phyloP scores from a whole-genome alignment of 2,113 vertebrate genomes.

The Apteryx mantelli region DNA sequence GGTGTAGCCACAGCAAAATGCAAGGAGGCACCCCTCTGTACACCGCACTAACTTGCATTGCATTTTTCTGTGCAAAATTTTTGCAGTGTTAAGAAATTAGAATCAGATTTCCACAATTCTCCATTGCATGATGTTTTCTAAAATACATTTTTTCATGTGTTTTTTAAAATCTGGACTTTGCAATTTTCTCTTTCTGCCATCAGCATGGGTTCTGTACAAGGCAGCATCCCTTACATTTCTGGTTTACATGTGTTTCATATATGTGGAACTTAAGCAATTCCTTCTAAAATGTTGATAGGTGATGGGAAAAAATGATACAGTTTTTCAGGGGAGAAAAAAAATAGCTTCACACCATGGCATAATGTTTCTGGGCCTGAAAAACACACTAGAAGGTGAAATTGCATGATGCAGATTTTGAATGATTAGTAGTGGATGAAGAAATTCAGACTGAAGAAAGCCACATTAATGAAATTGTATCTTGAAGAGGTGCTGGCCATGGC shows the following conservation, averaged over 20 bases:
- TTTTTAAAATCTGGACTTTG: not conserved
- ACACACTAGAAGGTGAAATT: not conserved
- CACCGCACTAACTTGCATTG: not conserved
- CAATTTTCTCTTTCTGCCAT: not conserved
- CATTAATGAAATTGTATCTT: not conserved
- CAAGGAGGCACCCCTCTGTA: not conserved
- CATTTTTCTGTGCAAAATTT: not conserved
- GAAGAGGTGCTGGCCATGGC: not conserved
- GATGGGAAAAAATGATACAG: not conserved
- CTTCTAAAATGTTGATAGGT: not conserved
- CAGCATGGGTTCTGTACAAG: not conserved
- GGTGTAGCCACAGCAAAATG: not conserved
- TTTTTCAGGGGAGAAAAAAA: not conserved
- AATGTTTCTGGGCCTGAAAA: not conserved
- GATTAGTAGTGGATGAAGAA: constrained; percentile 17
- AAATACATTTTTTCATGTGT: not conserved
- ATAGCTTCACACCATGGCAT: not conserved
- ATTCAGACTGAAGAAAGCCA: constrained; percentile 29
- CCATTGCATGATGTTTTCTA: not conserved
- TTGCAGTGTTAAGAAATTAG: not conserved
- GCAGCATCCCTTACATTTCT: not conserved
- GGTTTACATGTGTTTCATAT: not conserved
- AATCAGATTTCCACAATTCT: not conserved
- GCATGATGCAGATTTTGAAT: not conserved
- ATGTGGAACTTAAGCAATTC: not conserved